Conservation (phyloP, 2,888 invertebrate genomes). For the Calameuta filiformis region DNA sequence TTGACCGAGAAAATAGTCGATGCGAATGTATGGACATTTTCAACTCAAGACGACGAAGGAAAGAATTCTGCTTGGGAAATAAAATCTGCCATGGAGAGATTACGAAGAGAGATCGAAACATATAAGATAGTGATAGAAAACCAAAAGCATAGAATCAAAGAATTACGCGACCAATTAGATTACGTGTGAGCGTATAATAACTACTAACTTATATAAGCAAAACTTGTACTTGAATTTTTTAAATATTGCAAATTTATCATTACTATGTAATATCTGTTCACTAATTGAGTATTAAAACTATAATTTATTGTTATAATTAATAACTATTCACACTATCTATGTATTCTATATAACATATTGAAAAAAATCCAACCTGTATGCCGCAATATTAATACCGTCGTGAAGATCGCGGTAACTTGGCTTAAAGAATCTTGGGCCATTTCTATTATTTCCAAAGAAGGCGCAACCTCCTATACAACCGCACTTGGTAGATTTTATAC, state of each 20-base stretch:
- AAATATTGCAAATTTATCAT: background rate
- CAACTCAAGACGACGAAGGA: slow-evolving; percentile 23
- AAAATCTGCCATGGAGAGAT: slow-evolving; percentile 32
- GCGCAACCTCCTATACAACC: slow-evolving; percentile 96
- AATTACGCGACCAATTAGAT: slow-evolving; percentile 26
- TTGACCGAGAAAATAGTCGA: slow-evolving; percentile 34
- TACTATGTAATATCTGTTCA: background rate
- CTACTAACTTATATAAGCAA: too few species aligned
- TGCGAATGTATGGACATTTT: slow-evolving; percentile 32
- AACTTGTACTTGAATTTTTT: background rate
- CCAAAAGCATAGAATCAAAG: slow-evolving; percentile 32
- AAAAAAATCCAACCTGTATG: slow-evolving; percentile 69
- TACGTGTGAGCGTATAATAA: background rate
- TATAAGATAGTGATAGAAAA: slow-evolving; percentile 30
- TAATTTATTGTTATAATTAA: background rate
- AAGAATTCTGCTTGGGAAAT: slow-evolving; percentile 37
- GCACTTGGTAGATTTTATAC: slow-evolving; percentile 79
- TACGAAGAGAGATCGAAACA: slow-evolving; percentile 31
- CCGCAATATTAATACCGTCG: slow-evolving; percentile 86
- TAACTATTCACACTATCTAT: background rate
- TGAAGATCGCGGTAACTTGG: slow-evolving; percentile 83
- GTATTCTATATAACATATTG: background rate
- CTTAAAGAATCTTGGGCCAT: slow-evolving; percentile 89
- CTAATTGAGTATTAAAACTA: background rate
- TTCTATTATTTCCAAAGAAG: slow-evolving; percentile 94